These are phyloP conservation scores for Phrynocephalus vlangalii DNA, from an alignment of 2,797 vertebrate species.

Conservation along the genomic window DNA sequence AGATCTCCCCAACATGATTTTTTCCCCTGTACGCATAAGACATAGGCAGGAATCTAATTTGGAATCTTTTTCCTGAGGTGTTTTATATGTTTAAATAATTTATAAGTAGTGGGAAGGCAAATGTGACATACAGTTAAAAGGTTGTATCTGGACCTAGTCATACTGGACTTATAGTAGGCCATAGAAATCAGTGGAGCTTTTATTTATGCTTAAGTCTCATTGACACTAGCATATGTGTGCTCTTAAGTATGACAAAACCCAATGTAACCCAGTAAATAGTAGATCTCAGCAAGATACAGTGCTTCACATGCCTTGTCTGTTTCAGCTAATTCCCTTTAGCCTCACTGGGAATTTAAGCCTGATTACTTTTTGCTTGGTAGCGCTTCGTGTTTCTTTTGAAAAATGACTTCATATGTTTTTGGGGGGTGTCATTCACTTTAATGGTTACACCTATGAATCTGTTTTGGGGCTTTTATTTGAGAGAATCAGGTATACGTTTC, in stretches of 20 bases:
- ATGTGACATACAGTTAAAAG: not conserved
- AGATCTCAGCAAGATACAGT: not conserved
- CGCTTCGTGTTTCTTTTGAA: not conserved
- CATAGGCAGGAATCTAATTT: no score
- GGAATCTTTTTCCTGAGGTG: not conserved
- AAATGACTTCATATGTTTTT: not conserved
- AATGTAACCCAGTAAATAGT: not conserved
- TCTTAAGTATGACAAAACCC: no score
- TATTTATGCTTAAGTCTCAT: not conserved
- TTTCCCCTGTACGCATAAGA: no score
- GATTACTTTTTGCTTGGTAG: not conserved
- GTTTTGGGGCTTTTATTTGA: no score
- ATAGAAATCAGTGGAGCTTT: not conserved
- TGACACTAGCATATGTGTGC: not conserved
- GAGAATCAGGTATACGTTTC: no score
- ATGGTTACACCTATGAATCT: no score
- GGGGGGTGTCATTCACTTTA: no score
- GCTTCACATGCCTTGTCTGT: not conserved
- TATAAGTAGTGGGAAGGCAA: not conserved
- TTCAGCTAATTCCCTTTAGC: not conserved
- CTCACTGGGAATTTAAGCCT: not conserved
- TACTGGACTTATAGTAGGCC: not conserved
- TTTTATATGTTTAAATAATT: not conserved
- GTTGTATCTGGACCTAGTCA: not conserved
- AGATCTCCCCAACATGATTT: no score